Base-by-base conservation (phyloP, 2,888 invertebrate species). In the Trachelus stipa region DNA sequence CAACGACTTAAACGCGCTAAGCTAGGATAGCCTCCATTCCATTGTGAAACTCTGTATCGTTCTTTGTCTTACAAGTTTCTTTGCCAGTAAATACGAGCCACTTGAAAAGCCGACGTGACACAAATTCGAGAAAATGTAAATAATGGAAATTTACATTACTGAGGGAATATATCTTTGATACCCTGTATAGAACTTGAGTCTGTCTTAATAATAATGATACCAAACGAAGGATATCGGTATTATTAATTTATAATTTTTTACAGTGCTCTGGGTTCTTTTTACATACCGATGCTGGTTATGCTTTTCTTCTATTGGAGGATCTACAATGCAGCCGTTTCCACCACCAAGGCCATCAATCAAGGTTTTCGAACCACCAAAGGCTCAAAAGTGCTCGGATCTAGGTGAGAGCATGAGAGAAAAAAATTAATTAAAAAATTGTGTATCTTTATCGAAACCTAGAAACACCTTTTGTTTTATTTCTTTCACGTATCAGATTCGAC, bases 301-400 rank as follows among this genome's bases (percentile, higher is more conserved):
- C 94, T 98, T 87, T 98, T 98, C 94, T 98, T 99, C 94, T 99
- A 99, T 92, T 98, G 98, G 96, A 94, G 97, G 86, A 99, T 99
- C 87, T 99, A 98, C 93, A 95, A 96, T 84, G 98, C 98, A 6
- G 99, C 99, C 37, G 96, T 97, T 23, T 95, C 97, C 84, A 97
- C 98, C 34, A 98, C 97, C n/a, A 95, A 95, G 86, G 97, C 97
- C 80, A 98, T 98, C 88, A 97, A 97, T 92, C 97, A 97, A 90
- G 97, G 97, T 82, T 97, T 97, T 90, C 94, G 97, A 85, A 97
- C 97, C 79, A 97, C 97, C 78, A 97, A 97, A 93, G 95, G 96
- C 82, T 90, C 92, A 79, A 91, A 90, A 85, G 87, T 90, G 86
- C 87, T 92, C 34, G 92, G 92, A 77, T 91, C 91, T 74, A 90